These are phyloP conservation scores for Drosophila meridiana DNA, from an alignment of 2,888 invertebrate genomes.

Conservation along the genomic window DNA sequence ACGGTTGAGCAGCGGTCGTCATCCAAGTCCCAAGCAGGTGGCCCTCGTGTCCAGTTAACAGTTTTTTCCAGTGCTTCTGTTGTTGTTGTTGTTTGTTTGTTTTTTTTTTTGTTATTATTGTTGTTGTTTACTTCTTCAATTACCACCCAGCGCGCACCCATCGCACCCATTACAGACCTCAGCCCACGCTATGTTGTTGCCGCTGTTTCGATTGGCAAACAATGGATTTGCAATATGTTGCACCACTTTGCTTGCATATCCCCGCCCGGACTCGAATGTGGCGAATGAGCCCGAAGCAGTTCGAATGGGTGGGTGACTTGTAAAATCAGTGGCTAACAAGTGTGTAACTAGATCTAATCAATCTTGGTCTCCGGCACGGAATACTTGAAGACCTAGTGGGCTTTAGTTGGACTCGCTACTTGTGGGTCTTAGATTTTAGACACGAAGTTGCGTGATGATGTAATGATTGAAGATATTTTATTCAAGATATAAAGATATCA, in stretches of 20 bases:
- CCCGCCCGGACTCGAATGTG: conserved; percentile 32
- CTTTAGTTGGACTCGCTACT: neutral
- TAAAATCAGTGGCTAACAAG: conserved; percentile 7
- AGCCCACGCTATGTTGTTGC: conserved; percentile 12
- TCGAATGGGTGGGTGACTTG: conserved; percentile 1
- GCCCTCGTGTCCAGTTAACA: conserved; percentile 49
- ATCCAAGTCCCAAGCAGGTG: conserved; percentile 35
- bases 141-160: conserved; percentile 56
- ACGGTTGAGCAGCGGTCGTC: conserved; percentile 72
- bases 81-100: conserved; percentile 10
- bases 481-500: neutral
- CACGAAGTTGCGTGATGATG: neutral
- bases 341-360: neutral
- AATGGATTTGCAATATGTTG: conserved; percentile 56
- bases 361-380: neutral
- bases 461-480: neutral
- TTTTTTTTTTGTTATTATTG: conserved; percentile 14
- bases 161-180: conserved; percentile 3
- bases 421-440: neutral
- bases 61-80: conserved; percentile 36
- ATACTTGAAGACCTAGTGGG: neutral
- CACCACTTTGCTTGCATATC: conserved; percentile 40
- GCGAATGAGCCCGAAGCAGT: conserved; percentile 21
- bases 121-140: conserved; percentile 61
- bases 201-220: conserved; percentile 45